These are phyloP conservation scores for Polypedilum vanderplanki DNA, from an alignment of 1,140 invertebrate genomes.

Conservation along the genomic window DNA sequence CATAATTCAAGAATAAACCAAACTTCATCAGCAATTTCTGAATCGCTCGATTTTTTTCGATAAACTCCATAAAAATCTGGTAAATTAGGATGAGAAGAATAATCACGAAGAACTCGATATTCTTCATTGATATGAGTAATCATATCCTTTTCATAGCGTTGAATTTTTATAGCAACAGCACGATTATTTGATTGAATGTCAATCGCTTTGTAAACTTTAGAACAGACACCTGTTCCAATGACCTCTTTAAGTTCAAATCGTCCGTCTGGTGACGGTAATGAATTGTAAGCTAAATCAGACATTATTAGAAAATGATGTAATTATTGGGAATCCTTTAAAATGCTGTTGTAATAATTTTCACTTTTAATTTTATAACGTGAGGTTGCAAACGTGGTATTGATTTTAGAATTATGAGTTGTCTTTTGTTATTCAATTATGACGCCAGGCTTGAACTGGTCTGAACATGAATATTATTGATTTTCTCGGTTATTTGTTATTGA, in stretches of 20 bases:
- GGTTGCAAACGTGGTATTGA: no score
- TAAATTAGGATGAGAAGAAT: slow-evolving; percentile 69
- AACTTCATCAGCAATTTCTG: slow-evolving; percentile 60
- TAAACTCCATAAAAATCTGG: slow-evolving; percentile 80
- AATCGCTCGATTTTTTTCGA: slow-evolving; percentile 53
- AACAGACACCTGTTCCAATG: slow-evolving; percentile 63
- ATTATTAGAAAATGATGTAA: background rate
- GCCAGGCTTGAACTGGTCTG: no score
- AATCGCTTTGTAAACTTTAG: slow-evolving; percentile 63
- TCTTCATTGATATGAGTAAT: slow-evolving; percentile 71
- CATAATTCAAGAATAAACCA: slow-evolving; percentile 88
- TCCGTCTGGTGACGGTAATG: slow-evolving; percentile 58
- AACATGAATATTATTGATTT: no score
- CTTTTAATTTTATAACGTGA: background rate
- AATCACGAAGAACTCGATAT: slow-evolving; percentile 72
- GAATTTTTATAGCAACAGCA: slow-evolving; percentile 75
- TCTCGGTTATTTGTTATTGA: no score
- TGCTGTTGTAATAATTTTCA: background rate
- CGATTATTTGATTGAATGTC: slow-evolving; percentile 63
- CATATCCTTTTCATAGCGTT: slow-evolving; percentile 61
- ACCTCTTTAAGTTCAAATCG: slow-evolving; percentile 56
- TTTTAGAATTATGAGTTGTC: no score
- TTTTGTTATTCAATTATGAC: no score
- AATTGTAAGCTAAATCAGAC: slow-evolving; percentile 41
- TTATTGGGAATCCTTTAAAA: background rate